phyloP scores from a whole-genome alignment of 2,113 vertebrate species.

The Nycticorax nycticorax region DNA sequence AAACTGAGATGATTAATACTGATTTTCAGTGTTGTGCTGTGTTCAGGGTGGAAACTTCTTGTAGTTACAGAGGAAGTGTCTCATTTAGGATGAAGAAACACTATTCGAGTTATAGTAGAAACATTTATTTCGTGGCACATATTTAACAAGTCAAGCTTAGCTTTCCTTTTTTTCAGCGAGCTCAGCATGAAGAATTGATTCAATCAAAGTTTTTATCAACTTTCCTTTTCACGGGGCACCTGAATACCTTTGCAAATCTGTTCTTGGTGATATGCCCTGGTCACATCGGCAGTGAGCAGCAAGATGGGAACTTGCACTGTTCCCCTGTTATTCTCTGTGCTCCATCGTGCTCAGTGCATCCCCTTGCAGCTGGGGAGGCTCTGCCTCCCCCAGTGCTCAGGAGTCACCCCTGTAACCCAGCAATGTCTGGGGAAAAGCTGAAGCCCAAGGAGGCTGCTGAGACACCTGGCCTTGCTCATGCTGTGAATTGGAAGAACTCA shows the following conservation, averaged over 20 bases:
- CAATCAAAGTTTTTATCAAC: not conserved
- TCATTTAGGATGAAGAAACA: conserved; percentile 1
- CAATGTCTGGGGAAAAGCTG: not conserved
- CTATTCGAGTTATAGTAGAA: not conserved
- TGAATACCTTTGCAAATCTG: not conserved
- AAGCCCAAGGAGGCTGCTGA: not conserved
- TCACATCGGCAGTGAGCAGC: not conserved
- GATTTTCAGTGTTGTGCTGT: not conserved
- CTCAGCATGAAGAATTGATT: not conserved
- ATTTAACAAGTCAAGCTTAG: not conserved
- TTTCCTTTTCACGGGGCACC: not conserved
- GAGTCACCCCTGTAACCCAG: not conserved
- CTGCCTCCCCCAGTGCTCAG: not conserved
- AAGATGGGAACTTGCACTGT: not conserved
- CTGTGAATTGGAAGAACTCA: not conserved
- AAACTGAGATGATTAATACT: conserved; percentile 29
- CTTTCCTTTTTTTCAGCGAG: not conserved
- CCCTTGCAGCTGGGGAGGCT: not conserved
- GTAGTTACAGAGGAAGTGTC: not conserved
- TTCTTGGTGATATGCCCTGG: not conserved
- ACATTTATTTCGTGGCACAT: not conserved
- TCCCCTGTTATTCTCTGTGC: not conserved
- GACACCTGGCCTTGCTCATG: not conserved
- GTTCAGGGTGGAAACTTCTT: not conserved
- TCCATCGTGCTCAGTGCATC: not conserved